Base-by-base conservation (phyloP, 2,113 vertebrate species). In the Erythrocercus mccallii region DNA sequence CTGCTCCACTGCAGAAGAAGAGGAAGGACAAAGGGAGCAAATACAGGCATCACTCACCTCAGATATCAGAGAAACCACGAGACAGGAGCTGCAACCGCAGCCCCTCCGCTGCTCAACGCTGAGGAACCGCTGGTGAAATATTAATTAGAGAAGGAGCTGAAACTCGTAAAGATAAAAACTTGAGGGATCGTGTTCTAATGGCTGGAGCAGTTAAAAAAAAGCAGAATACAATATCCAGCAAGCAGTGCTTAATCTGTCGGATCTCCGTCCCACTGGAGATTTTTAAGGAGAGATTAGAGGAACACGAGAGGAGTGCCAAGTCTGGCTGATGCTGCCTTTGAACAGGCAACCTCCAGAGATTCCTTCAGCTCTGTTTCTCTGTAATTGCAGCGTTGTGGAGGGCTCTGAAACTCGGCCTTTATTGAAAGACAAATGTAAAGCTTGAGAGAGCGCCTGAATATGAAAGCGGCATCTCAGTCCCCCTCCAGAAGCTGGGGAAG, bases 281-380 rank as follows among this genome's bases (percentile, higher is more conserved):
- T 83, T 96, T 91, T 83, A 94, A 95, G 60, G 80, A 30, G 74
- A 95, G 72, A 96, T 96, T 94, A 96, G 89, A 77, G 93, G 45
- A 83, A 61, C 83, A 77, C 50, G 57, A 47, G 70, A 93, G 48
- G 38, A 90, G 53, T 15, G 45, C 69, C 73, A 77, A 80, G 72
- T 37, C 89, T 88, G 66, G 8, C 80, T 88, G 83, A 40, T 44
- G 16, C 68, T 81, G 93, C 89, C 80, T 96, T 91, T 94, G 91
- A 96, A 95, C 58, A 18, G 6, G 15, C 2, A 14, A 88, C 54
- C 96, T 88, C 91, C 62, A 40, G 91, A 92, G 91, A 91, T 23
- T 61, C 82, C 64, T 13, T n/a, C 83, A 77, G 76, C 42, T 86
- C 91, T 86, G 71, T 31, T 81, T 77, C 79, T 5, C 81, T 88